Evolutionary conservation across 64 coral and sea anemone species (phyloP), one percentile per base, ranked within the genome.

Genomic region (Stichodactyla mertensii): DNA sequence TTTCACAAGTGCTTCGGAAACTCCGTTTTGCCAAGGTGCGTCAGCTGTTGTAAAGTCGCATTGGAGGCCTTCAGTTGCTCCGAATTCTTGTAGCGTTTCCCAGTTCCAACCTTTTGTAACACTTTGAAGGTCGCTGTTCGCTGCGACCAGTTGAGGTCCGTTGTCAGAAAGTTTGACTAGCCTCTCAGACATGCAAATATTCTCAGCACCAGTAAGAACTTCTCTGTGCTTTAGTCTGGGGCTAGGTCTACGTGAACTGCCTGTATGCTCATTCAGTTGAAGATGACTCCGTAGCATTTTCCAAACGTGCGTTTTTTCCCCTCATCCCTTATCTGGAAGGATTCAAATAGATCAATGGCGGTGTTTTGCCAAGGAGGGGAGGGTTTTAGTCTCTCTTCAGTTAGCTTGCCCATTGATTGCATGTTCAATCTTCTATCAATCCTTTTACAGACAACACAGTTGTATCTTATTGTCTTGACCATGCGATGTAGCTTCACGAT

Each of bases 111-210:
- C 77, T 87, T 86, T 61, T 9, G 59, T 60, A 10, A 87, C 78
- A 62, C 20, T 56, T 66, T 91, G 71, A n/a, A 91, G 84, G 67
- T 77, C 82, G 24, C 86, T 85, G 71, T 77, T 86, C 36, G 83
- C 89, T 74, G 89, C 83, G 19, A 86, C 85, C 24, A 91, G 77
- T 66, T 91, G 89, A 78, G 89, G 20, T 53, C 84, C 89, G 51
- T 91, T 91, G 57, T 91, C 51, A 10, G 84, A 86, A 57, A 91
- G 52, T 86, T 91, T 91, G 6, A 55, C 57, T 45, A 91, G 14
- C 89, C 89, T 86, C 84, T 78, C 23, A 91, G 67, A 45, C 82
- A 85, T 79, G 57, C 89, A 81, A 91, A 91, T 86, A 83, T 86
- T 86, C 89, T 85, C 45, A 91, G 58, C 12, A 81, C 89, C 53